Conservation (phyloP, 2,888 invertebrate genomes). For the Clusia tigrina region DNA sequence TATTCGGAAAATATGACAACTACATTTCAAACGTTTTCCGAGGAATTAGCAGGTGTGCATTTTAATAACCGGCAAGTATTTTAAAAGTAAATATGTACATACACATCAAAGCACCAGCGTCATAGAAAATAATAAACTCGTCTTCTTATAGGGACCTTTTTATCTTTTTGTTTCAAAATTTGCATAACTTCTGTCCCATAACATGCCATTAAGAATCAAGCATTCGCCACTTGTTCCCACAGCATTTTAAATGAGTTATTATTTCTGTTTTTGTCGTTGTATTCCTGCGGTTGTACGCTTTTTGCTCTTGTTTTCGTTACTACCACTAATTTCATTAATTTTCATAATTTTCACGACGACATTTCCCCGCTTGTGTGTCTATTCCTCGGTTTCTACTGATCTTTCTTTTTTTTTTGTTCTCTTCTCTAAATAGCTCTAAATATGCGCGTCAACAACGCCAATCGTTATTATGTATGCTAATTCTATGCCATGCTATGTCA, state of each 20-base stretch:
- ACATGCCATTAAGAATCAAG: conserved; percentile 7
- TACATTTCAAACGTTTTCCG: too few relatives aligned
- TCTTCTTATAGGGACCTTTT: too few relatives aligned
- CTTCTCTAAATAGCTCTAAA: conserved; percentile 22
- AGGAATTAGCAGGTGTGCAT: too few relatives aligned
- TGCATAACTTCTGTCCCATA: conserved; percentile 16
- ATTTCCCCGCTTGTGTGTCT: conserved; percentile 7
- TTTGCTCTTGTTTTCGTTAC: background rate
- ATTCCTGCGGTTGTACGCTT: too few relatives aligned
- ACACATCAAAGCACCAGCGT: background rate
- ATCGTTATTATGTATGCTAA: conserved; percentile 32
- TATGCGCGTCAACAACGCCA: conserved; percentile 30
- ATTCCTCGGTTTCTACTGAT: background rate
- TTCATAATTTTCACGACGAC: conserved; percentile 29
- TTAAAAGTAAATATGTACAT: too few relatives aligned
- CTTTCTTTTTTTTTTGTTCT: background rate
- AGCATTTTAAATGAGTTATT: conserved; percentile 31
- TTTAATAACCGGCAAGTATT: too few relatives aligned
- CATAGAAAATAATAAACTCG: background rate
- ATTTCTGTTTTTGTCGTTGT: conserved; percentile 1
- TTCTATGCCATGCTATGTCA: conserved; percentile 23
- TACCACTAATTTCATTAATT: conserved; percentile 23
- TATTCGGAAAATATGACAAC: too few relatives aligned
- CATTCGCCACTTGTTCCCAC: conserved; percentile 20
- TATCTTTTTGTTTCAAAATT: background rate